A percentile compares a stretch with the other conserved stretches of the same genome.
Evolutionary conservation across 2,888 invertebrate genomes (phyloP).

Genomic region (Latrodectus hesperus): DNA sequence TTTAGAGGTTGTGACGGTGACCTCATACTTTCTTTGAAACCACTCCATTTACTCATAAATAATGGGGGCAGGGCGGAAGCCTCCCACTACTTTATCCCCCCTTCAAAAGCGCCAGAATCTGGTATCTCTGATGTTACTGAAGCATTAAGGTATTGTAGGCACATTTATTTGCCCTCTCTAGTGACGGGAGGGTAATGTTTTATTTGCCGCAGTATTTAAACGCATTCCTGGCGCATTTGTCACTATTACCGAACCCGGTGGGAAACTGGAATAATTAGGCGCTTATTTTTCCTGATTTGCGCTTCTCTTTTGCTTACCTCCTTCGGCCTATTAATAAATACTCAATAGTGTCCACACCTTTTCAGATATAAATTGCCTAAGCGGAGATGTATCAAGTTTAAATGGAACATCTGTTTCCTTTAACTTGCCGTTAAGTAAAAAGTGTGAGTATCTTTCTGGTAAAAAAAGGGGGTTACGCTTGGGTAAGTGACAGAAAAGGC

Average conservation of each 20-base stretch:
- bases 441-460: constrained; percentile 14
- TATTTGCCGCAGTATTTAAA: constrained; percentile 66
- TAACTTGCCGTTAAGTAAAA: constrained; percentile 65
- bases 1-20: constrained; percentile 60
- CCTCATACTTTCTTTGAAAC: constrained; percentile 67
- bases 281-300: constrained; percentile 68
- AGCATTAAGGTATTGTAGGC: constrained; percentile 63
- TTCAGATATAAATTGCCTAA: constrained; percentile 61
- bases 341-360: constrained; percentile 39
- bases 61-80: constrained; percentile 27
- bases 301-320: constrained; percentile 16
- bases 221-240: constrained; percentile 53
- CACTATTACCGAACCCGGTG: constrained; percentile 51
- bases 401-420: constrained; percentile 67
- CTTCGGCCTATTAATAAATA: constrained; percentile 48
- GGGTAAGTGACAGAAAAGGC: constrained; percentile 36
- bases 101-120: constrained; percentile 42
- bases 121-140: constrained; percentile 55
- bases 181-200: constrained; percentile 61
- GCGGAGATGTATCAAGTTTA: constrained; percentile 64
- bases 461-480: neutral
- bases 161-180: constrained; percentile 39
- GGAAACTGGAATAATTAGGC: constrained; percentile 52
- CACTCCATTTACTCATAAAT: constrained; percentile 66
- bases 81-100: neutral